These are phyloP conservation scores for Larimichthys crocea DNA, from an alignment of 2,113 vertebrate genomes.

Conservation along the genomic window DNA sequence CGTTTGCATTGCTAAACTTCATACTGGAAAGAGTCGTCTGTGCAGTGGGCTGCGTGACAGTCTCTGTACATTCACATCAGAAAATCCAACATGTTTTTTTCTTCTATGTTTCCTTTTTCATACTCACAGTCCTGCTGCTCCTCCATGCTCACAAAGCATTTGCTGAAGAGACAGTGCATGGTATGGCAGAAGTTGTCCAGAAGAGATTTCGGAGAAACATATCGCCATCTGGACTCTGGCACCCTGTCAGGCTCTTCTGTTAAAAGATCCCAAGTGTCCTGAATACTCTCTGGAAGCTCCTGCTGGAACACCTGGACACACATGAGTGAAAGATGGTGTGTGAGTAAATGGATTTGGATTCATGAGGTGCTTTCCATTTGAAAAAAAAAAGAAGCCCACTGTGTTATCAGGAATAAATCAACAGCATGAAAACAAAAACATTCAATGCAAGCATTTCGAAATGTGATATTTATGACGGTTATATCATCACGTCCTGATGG, in stretches of 20 bases:
- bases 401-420: not conserved
- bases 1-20: too few species aligned
- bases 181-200: constrained; percentile 83
- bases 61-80: not conserved
- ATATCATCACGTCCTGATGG: not conserved
- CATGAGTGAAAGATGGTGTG: not conserved
- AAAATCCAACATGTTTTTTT: not conserved
- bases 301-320: constrained; percentile 68
- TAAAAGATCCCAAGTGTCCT: constrained; percentile 74
- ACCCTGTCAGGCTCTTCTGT: constrained; percentile 65
- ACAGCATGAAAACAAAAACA: too few species aligned
- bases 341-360: not conserved
- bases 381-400: not conserved
- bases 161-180: constrained; percentile 82
- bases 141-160: constrained; percentile 74
- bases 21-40: not conserved
- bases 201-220: constrained; percentile 80
- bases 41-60: too few species aligned
- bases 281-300: constrained; percentile 72
- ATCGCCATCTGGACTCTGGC: constrained; percentile 68
- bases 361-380: not conserved
- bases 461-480: not conserved
- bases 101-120: not conserved
- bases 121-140: constrained; percentile 78
- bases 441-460: not conserved